A percentile compares a stretch with the other conserved stretches of the same genome.
Evolutionary conservation across 2,888 invertebrate species (phyloP).

Genomic region (Drosophila kambysellisi): DNA sequence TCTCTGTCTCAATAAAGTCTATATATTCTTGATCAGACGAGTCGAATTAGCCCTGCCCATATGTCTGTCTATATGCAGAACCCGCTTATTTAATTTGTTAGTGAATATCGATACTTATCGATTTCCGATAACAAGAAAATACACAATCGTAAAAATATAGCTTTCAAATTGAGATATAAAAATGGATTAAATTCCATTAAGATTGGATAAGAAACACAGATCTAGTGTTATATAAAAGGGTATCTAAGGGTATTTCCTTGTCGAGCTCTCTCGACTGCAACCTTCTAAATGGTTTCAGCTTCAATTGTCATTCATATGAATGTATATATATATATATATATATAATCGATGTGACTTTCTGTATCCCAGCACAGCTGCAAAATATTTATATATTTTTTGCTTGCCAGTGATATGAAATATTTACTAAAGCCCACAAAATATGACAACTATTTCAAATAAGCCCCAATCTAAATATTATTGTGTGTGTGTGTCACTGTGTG

Average conservation of each 20-base stretch:
- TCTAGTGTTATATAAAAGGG: too few relatives aligned
- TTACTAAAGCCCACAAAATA: conserved; percentile 30
- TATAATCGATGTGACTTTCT: conserved; percentile 53
- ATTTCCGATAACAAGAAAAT: not conserved
- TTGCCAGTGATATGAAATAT: conserved; percentile 43
- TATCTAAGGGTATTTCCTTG: not conserved
- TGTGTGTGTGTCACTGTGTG: conserved; percentile 16
- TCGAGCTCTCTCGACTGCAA: not conserved
- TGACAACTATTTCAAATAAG: conserved; percentile 15
- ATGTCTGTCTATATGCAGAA: not conserved
- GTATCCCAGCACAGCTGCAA: conserved; percentile 31
- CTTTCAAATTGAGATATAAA: not conserved
- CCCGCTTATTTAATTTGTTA: not conserved
- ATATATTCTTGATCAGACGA: not conserved
- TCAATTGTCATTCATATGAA: conserved; percentile 16
- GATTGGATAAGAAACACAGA: not conserved
- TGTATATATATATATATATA: not conserved
- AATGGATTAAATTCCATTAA: not conserved
- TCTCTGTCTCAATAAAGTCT: not conserved
- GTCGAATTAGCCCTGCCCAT: not conserved
- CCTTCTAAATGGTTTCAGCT: conserved; percentile 18
- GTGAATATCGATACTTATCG: not conserved
- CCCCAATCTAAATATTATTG: conserved; percentile 32
- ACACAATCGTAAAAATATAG: not conserved
- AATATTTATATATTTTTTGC: conserved; percentile 10